Evolutionary conservation across 2,113 vertebrate genomes (phyloP).

Genomic region (Tachuris rubrigastra): DNA sequence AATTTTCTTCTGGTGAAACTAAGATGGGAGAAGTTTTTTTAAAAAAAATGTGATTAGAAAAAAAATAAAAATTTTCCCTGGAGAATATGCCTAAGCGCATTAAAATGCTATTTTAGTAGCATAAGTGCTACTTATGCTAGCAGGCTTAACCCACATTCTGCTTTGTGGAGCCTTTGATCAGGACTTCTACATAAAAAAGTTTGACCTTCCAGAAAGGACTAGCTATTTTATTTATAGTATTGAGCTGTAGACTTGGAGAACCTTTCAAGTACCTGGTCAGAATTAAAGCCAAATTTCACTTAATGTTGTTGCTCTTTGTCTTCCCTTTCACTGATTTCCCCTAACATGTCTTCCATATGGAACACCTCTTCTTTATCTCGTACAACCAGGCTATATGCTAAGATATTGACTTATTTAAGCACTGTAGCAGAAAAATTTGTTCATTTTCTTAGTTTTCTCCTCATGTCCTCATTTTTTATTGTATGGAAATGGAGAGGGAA

Average conservation of each 20-base stretch:
- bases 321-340: not conserved
- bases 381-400: not conserved
- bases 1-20: not conserved
- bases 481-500: not conserved
- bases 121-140: not conserved
- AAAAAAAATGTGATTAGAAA: not conserved
- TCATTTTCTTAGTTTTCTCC: not conserved
- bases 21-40: not conserved
- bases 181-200: too few relatives aligned
- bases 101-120: not conserved
- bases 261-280: not conserved
- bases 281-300: not conserved
- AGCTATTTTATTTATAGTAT: not conserved
- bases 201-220: not conserved
- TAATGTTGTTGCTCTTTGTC: not conserved
- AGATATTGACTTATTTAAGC: not conserved
- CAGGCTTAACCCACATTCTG: not conserved
- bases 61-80: not conserved
- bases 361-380: not conserved
- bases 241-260: not conserved
- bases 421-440: not conserved
- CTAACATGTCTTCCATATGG: not conserved
- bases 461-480: not conserved
- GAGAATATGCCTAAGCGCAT: not conserved
- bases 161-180: not conserved